Evolutionary conservation across 1,140 invertebrate species (phyloP), one percentile per base, ranked within the genome.

Genomic region (Planococcus citri): DNA sequence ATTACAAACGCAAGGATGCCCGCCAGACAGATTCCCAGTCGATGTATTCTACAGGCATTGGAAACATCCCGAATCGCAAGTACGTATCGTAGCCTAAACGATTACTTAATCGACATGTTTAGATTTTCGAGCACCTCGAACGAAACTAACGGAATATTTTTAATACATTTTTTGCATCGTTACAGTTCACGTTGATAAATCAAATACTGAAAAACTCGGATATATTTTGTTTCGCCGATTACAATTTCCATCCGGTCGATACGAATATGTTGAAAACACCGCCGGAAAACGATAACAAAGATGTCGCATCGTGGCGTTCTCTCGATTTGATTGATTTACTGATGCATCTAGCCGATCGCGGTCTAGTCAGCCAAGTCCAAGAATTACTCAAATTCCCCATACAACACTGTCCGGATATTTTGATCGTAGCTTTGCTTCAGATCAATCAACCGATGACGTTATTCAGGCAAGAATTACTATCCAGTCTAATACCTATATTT

Each of bases 141-240:
- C n/a, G n/a, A n/a, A n/a, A n/a, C n/a, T n/a, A n/a, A n/a, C n/a
- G n/a, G n/a, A n/a, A n/a, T n/a, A n/a, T n/a, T n/a, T n/a, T n/a
- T n/a, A n/a, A n/a, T n/a, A n/a, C n/a, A n/a, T n/a, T n/a, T n/a
- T n/a, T n/a, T n/a, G n/a, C n/a, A n/a, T 73, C 76, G 21, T 76
- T 72, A 73, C 77, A 97, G 80, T 85, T 97, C 73, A 94, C 91
- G 72, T 83, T 96, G 33, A 83, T 97, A 17, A 85, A 87, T 71
- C 87, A 91, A 72, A 89, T 95, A 72, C 77, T 98, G 0, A 92
- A 92, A 76, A 88, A 93, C 80, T 86, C 92, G 0, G 95, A 98
- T 78, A 85, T 98, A 33, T 96, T 98, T 78, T 94, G 90, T 76
- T 93, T 98, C 77, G 88, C 90, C 68, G 95, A 98, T 78, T 90